Evolutionary conservation across 2,113 vertebrate genomes (phyloP).

Genomic region (Anser cygnoides): DNA sequence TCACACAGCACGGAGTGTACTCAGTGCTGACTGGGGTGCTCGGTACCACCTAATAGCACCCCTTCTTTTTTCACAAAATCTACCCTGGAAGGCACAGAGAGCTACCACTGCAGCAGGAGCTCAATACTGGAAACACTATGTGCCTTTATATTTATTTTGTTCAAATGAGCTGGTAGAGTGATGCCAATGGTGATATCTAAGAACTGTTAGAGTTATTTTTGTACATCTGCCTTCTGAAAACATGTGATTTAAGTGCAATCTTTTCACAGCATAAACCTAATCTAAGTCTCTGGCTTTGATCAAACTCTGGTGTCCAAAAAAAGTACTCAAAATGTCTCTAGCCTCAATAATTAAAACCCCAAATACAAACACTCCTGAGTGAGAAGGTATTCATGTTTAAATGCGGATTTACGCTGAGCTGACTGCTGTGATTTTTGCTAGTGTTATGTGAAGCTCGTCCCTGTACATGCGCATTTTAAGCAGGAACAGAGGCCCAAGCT

Average conservation of each 20-base stretch:
- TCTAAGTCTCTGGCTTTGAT: conserved; percentile 16
- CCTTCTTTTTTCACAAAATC: neutral
- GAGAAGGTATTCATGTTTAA: neutral
- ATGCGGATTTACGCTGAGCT: neutral
- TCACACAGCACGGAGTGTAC: neutral
- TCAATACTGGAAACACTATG: neutral
- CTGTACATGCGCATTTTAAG: conserved; percentile 26
- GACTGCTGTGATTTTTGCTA: neutral
- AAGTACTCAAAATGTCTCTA: neutral
- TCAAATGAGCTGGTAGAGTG: neutral
- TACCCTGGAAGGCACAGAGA: neutral
- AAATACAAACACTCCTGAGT: conserved; percentile 9
- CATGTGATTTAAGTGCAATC: neutral
- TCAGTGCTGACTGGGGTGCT: fast-evolving
- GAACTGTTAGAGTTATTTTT: conserved; percentile 2
- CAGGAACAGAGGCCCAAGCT: neutral
- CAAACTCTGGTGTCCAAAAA: neutral
- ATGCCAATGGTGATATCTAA: neutral
- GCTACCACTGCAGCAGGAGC: neutral
- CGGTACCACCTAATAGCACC: neutral
- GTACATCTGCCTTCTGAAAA: neutral
- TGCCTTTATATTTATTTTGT: neutral
- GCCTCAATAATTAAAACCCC: neutral
- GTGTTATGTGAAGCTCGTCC: neutral
- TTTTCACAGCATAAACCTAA: neutral